phyloP scores from a whole-genome alignment of 2,888 invertebrate species.

The Beris morrisii region DNA sequence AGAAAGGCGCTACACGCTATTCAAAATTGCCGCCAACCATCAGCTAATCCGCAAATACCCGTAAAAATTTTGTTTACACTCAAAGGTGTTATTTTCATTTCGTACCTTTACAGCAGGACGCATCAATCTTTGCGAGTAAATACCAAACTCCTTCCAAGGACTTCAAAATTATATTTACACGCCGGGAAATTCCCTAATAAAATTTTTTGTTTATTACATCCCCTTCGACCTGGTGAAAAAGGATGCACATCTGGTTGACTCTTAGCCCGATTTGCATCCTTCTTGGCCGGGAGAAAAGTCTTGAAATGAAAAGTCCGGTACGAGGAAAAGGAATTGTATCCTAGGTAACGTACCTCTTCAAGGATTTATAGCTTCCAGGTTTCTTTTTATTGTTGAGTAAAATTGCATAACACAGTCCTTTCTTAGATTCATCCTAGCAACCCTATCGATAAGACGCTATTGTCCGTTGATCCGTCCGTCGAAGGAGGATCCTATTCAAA shows the following conservation, averaged over 20 bases:
- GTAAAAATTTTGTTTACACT: no score
- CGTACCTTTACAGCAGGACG: no score
- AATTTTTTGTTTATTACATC: not conserved
- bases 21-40: no score
- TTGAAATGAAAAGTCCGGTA: not conserved
- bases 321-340: not conserved
- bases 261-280: not conserved
- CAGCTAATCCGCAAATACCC: no score
- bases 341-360: no score
- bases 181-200: not conserved
- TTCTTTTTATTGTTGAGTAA: not conserved
- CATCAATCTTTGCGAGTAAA: no score
- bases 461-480: not conserved
- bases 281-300: not conserved
- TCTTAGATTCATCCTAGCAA: not conserved
- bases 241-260: conserved; percentile 8
- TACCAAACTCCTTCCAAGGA: no score
- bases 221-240: not conserved
- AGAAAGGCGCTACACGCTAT: no score
- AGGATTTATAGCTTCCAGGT: not conserved
- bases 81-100: no score
- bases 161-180: not conserved
- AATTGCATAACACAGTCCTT: not conserved
- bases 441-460: conserved; percentile 7
- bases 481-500: conserved; percentile 1